Evolutionary conservation across 2,888 invertebrate genomes (phyloP), one percentile per base, ranked within the genome.

Genomic region (Cactoblastis cactorum): DNA sequence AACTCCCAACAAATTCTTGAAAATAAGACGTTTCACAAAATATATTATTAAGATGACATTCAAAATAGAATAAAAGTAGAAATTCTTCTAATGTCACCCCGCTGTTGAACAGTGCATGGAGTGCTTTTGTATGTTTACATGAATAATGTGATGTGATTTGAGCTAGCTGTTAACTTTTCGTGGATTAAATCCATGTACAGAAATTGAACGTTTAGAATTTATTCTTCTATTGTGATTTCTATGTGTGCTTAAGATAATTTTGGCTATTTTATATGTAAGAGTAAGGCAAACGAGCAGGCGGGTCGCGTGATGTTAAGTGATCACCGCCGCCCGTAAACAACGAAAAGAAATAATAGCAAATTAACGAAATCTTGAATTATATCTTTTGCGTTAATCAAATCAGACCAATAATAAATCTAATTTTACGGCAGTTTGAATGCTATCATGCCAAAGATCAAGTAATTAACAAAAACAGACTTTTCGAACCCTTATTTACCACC

Each of bases 1-100:
- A 75, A 84, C 84, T 84, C 79, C 83, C 80, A 84, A 86, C 87
- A 85, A 87, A 87, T 87, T 85, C 85, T 82, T 80, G 77, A 75
- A 86, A 86, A 83, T 87, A 84, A 85, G 85, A 85, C 69, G 71
- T 86, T 79, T 73, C 63, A 74, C 68, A 76, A 82, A 83, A 83
- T 78, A 83, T 77, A 80, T 75, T 84, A 82, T 80, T 82, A 72
- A 76, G 74, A 76, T 71, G 71, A 75, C 62, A 72, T 74, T 49
- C 61, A 57, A 78, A 81, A 82, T 75, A 74, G 73, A 78, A 80
- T 76, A 74, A 74, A 72, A 73, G 65, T 72, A 70, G 65, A 69
- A 74, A 72, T 74, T 71, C 69, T 67, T 72, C 69, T 72, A 71
- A 68, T 66, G 70, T 74, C 67, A 63, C 58, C 72, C 71, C 67